These are phyloP conservation scores for Pyrocoelia pectoralis DNA, from an alignment of 2,888 invertebrate genomes.

Conservation along the genomic window DNA sequence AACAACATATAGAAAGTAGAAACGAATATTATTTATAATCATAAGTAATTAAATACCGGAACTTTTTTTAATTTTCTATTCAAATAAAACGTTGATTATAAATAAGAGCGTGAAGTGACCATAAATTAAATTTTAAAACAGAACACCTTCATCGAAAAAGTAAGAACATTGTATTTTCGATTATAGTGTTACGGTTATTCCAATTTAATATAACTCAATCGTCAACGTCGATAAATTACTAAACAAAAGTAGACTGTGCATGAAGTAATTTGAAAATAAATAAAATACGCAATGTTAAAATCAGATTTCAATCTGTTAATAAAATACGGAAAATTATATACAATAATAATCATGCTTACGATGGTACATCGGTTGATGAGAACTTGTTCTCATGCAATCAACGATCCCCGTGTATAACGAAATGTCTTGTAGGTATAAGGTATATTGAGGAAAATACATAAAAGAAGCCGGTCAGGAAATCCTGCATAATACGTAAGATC, in stretches of 20 bases:
- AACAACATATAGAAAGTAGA: too few species aligned
- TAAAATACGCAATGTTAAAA: constrained; percentile 6
- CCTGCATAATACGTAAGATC: constrained; percentile 5
- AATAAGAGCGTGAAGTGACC: too few species aligned
- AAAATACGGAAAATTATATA: constrained; percentile 9
- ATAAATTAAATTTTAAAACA: too few species aligned
- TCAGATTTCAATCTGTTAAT: constrained; percentile 4
- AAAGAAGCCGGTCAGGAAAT: constrained; percentile 10
- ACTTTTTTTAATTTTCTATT: too few species aligned
- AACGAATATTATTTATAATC: too few species aligned
- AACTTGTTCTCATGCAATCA: constrained; percentile 9
- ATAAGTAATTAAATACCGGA: too few species aligned
- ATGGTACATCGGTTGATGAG: not conserved
- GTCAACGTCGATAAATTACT: not conserved
- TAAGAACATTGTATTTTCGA: too few species aligned
- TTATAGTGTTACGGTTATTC: not conserved
- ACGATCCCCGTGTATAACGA: not conserved
- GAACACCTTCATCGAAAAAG: too few species aligned
- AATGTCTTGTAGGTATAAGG: constrained; percentile 5
- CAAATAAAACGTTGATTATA: too few species aligned
- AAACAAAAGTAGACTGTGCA: not conserved
- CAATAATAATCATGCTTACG: not conserved
- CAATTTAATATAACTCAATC: not conserved
- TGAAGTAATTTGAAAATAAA: not conserved
- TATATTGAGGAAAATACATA: constrained; percentile 1